Conservation (phyloP, 2,888 invertebrate species). For the Sepioteuthis lessoniana region DNA sequence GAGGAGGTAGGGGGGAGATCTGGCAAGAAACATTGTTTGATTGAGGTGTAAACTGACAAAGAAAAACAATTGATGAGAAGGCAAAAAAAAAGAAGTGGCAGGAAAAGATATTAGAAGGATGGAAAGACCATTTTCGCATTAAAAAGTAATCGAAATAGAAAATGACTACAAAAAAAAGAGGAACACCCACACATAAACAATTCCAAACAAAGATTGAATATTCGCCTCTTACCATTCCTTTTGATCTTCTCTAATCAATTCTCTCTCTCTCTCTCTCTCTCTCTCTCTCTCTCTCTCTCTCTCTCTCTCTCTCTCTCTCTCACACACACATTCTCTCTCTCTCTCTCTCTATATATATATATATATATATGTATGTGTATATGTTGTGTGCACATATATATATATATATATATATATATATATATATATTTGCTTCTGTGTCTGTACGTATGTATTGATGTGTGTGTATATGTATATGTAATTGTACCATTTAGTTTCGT, state of each 20-base stretch:
- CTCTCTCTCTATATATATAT: not conserved
- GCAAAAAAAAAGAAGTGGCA: not conserved
- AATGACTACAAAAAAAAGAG: not conserved
- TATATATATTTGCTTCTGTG: too few species aligned
- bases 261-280: not conserved
- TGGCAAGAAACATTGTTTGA: not conserved
- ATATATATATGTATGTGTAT: too few species aligned
- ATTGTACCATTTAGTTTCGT: too few species aligned
- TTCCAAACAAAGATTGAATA: slow-evolving; percentile 17
- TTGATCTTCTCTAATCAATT: not conserved
- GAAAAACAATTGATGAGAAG: not conserved
- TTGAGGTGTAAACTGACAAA: not conserved
- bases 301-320: not conserved
- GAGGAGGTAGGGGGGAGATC: not conserved
- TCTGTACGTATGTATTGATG: too few species aligned
- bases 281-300: not conserved
- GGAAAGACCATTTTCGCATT: not conserved
- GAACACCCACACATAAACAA: not conserved
- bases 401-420: too few species aligned
- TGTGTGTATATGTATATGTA: not conserved
- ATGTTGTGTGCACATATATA: too few species aligned
- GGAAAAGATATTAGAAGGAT: not conserved
- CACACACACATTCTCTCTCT: too few species aligned
- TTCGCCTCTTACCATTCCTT: not conserved
- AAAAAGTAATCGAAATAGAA: not conserved